phyloP scores from a whole-genome alignment of 2,888 invertebrate genomes.

The Stenodera caucasica region DNA sequence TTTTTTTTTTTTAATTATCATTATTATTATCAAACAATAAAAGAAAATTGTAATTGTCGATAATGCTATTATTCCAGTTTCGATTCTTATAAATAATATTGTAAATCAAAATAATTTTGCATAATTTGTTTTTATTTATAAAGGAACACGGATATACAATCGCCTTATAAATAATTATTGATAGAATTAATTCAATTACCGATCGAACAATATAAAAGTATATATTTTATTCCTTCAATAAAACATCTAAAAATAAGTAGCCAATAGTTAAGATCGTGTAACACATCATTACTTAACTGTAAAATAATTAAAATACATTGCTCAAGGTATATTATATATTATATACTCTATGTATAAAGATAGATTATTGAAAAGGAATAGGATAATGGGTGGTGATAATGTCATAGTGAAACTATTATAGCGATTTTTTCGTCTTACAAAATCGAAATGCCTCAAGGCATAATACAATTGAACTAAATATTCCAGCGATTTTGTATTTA shows the following conservation, averaged over 20 bases:
- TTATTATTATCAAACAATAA: neutral
- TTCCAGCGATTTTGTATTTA: slow-evolving; percentile 32
- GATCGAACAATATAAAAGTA: neutral
- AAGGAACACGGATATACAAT: slow-evolving; percentile 2
- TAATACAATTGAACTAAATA: slow-evolving; percentile 35
- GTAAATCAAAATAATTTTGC: neutral
- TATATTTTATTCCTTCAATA: neutral
- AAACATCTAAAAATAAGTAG: no score
- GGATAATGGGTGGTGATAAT: slow-evolving; percentile 1
- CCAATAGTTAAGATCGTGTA: slow-evolving; percentile 15
- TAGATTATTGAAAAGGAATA: slow-evolving; percentile 14
- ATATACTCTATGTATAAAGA: no score
- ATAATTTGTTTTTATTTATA: neutral
- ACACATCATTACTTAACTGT: slow-evolving; percentile 51
- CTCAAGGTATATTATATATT: slow-evolving; percentile 22
- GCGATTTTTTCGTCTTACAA: neutral
- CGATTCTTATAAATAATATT: slow-evolving; percentile 1
- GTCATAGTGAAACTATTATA: slow-evolving; percentile 1
- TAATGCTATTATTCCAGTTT: neutral
- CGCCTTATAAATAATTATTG: slow-evolving; percentile 1
- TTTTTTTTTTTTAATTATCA: neutral
- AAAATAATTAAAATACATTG: slow-evolving; percentile 29
- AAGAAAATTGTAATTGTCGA: no score
- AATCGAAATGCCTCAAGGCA: slow-evolving; percentile 14
- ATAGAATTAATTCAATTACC: slow-evolving; percentile 6